These are phyloP conservation scores for Sitta europaea DNA, from an alignment of 2,113 vertebrate genomes.

Conservation along the genomic window DNA sequence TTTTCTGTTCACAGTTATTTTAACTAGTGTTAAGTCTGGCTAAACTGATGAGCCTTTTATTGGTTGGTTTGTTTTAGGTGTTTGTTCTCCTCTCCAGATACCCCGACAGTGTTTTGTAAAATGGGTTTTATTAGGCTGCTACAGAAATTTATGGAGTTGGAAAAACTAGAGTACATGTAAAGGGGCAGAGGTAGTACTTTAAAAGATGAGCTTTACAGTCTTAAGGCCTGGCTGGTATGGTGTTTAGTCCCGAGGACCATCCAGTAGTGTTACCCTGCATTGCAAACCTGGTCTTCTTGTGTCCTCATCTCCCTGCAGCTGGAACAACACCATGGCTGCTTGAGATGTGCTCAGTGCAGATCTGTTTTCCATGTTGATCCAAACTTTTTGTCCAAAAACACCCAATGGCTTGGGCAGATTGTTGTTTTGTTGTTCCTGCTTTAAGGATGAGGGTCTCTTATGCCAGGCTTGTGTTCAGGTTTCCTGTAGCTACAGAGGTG, in stretches of 20 bases:
- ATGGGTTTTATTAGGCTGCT: constrained; percentile 34
- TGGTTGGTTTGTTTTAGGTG: constrained; percentile 5
- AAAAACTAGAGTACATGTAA: not conserved
- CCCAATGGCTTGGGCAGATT: not conserved
- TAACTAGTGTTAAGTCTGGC: constrained; percentile 42
- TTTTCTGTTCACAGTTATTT: constrained; percentile 47
- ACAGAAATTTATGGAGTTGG: constrained; percentile 32
- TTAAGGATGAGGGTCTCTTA: not conserved
- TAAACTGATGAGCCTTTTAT: constrained; percentile 3
- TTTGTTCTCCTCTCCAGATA: constrained; percentile 26
- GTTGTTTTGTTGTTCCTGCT: fast-evolving
- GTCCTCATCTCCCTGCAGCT: not conserved
- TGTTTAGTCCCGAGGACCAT: not conserved
- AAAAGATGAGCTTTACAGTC: not conserved
- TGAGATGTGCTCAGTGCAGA: not conserved
- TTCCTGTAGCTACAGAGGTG: not conserved
- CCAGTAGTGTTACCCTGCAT: fast-evolving
- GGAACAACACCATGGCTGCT: fast-evolving
- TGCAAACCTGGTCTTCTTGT: not conserved
- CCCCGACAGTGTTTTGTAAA: constrained; percentile 1
- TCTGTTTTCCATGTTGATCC: not conserved
- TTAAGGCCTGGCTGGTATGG: not conserved
- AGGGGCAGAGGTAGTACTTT: not conserved
- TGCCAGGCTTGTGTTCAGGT: fast-evolving
- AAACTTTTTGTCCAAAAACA: not conserved